Conservation (phyloP, 2,797 vertebrate species). For the Prunella strophiata region DNA sequence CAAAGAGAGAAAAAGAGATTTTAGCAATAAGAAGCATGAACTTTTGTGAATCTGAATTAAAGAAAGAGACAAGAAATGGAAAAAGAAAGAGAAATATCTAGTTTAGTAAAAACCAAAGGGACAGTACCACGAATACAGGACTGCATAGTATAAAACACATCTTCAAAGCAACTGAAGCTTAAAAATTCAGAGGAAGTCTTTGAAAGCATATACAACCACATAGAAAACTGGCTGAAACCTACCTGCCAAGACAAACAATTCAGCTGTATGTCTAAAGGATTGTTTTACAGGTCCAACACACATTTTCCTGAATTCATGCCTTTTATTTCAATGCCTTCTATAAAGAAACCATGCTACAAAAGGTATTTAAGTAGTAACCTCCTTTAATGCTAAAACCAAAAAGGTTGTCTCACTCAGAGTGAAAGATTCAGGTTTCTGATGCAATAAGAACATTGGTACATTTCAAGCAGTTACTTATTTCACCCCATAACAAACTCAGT, state of each 20-base stretch:
- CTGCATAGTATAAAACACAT: background rate
- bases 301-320: background rate
- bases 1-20: background rate
- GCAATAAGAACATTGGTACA: background rate
- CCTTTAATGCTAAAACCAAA: background rate
- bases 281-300: background rate
- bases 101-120: background rate
- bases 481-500: background rate
- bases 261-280: background rate
- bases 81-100: background rate
- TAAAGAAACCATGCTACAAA: background rate
- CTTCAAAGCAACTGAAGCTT: background rate
- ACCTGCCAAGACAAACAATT: background rate
- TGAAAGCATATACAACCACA: background rate
- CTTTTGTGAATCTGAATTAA: background rate
- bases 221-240: background rate
- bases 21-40: background rate
- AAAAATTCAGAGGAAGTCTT: background rate
- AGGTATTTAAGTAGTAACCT: background rate
- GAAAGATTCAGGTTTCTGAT: background rate
- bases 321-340: background rate
- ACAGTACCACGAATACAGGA: rapidly evolving
- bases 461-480: background rate
- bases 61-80: background rate
- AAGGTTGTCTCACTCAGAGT: background rate